Conservation (phyloP, 2,797 vertebrate genomes). For the Ataeniobius toweri region DNA sequence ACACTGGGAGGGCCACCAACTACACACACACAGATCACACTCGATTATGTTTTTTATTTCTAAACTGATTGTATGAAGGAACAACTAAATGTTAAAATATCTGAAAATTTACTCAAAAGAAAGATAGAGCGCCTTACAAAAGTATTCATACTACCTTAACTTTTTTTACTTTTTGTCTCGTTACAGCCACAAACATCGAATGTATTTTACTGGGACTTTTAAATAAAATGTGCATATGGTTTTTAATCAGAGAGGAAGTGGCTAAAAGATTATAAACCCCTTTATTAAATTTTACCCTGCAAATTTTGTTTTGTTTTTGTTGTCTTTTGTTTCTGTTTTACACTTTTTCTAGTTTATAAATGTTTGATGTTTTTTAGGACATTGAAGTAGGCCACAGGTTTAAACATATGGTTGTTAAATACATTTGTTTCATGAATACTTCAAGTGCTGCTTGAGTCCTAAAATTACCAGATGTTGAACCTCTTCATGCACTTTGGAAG, state of each 20-base stretch:
- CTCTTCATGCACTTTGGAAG: neutral
- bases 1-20: constrained; percentile 44
- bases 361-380: neutral
- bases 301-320: neutral
- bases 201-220: neutral
- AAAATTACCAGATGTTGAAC: neutral
- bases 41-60: neutral
- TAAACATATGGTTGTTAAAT: neutral
- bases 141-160: neutral
- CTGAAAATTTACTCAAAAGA: constrained; percentile 5
- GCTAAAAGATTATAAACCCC: constrained; percentile 88
- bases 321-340: neutral
- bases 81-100: constrained; percentile 39
- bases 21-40: constrained; percentile 8
- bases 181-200: neutral
- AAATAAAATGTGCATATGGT: too few species aligned
- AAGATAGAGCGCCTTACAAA: neutral
- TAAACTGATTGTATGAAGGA: constrained; percentile 47
- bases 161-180: neutral
- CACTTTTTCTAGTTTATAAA: neutral
- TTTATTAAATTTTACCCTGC: constrained; percentile 97
- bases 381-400: neutral
- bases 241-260: constrained; percentile 55
- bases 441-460: neutral
- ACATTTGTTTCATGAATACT: neutral